Conservation (phyloP, 1,140 invertebrate species). For the Eupeodes corollae region DNA sequence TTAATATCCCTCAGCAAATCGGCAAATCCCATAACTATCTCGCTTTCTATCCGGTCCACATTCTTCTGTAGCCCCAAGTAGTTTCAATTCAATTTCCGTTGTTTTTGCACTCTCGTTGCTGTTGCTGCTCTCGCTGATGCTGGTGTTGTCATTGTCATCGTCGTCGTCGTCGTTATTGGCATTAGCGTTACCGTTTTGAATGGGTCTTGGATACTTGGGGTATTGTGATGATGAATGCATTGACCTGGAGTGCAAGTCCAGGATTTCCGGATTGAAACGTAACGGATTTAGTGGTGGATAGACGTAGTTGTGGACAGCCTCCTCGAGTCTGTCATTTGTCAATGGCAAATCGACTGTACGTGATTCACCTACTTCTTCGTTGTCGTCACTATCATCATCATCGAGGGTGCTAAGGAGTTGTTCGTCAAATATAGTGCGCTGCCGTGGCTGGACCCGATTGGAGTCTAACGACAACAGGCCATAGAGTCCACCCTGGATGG, state of each 20-base stretch:
- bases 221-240: too few relatives aligned
- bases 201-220: too few relatives aligned
- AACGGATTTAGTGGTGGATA: constrained; percentile 8
- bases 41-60: constrained; percentile 48
- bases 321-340: neutral
- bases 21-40: constrained; percentile 44
- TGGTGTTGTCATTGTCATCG: constrained; percentile 6
- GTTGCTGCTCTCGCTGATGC: constrained; percentile 24
- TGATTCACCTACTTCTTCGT: constrained; percentile 2
- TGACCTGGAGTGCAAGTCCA: too few relatives aligned
- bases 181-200: neutral
- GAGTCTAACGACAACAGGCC: constrained; percentile 17
- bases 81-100: constrained; percentile 22
- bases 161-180: constrained; percentile 9
- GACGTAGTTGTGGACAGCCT: constrained; percentile 19
- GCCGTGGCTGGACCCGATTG: constrained; percentile 14
- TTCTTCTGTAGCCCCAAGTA: constrained; percentile 40
- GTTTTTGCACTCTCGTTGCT: constrained; percentile 1
- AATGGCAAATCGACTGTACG: neutral
- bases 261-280: too few relatives aligned
- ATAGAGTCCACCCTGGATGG: constrained; percentile 16
- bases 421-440: neutral
- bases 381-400: neutral
- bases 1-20: constrained; percentile 32
- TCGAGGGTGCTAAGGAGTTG: neutral